Conservation (phyloP, 2,888 invertebrate genomes). For the Thalpophila matura region DNA sequence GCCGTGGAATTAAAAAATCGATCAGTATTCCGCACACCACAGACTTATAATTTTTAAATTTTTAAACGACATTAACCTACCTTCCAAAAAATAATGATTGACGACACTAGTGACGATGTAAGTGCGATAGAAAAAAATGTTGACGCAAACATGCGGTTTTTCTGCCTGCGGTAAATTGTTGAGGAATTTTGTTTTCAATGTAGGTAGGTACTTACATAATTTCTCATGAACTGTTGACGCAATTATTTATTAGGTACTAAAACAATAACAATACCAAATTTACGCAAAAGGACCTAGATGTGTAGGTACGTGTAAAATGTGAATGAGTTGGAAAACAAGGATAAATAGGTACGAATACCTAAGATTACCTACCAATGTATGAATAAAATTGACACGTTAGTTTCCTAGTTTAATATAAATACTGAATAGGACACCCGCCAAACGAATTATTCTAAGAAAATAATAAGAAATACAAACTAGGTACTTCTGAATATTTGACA, state of each 20-base stretch:
- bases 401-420: no score
- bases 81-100: background rate
- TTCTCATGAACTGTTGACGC: background rate
- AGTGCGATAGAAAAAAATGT: background rate
- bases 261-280: background rate
- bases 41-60: no score
- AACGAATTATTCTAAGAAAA: no score
- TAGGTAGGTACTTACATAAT: background rate
- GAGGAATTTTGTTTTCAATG: background rate
- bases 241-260: background rate
- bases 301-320: background rate
- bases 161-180: constrained; percentile 3
- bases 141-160: constrained; percentile 12
- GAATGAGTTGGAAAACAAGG: constrained; percentile 8
- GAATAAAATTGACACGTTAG: no score
- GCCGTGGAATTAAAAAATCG: no score
- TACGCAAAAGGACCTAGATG: no score
- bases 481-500: no score
- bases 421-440: no score
- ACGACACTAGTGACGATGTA: background rate
- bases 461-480: no score
- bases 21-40: background rate
- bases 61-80: background rate
- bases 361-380: background rate
- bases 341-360: background rate